Percentiles rank a stretch among this genome's conserved stretches.
Evolutionary conservation across 2,888 invertebrate genomes (phyloP).

Genomic region (Thysanoteuthis rhombus): DNA sequence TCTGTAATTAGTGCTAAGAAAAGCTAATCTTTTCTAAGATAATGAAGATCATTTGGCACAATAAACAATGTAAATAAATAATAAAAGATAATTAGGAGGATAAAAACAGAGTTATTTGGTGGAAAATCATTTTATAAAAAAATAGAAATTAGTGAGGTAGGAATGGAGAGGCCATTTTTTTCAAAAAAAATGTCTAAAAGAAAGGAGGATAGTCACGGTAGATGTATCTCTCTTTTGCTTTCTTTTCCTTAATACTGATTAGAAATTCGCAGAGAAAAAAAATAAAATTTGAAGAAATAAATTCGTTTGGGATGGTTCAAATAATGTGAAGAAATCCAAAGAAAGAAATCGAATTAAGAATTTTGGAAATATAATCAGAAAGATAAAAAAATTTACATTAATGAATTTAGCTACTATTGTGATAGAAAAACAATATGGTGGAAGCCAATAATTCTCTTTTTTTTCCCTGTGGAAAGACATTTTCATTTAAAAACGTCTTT

Average conservation of each 20-base stretch:
- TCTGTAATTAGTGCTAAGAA: neutral
- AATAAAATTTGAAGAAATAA: neutral
- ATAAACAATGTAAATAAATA: neutral
- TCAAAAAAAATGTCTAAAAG: neutral
- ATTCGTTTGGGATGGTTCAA: neutral
- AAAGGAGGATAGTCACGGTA: neutral
- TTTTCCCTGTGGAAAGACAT: neutral
- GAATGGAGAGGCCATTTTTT: neutral
- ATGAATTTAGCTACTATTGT: neutral
- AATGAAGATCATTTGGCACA: neutral
- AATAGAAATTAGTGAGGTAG: neutral
- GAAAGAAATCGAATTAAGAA: neutral
- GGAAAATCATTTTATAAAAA: neutral
- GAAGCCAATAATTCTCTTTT: neutral
- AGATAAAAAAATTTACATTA: neutral
- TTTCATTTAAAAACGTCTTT: neutral
- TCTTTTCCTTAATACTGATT: neutral
- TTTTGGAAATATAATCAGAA: neutral
- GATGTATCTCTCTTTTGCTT: neutral
- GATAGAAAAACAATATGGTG: neutral
- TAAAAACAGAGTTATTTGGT: neutral
- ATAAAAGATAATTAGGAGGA: neutral
- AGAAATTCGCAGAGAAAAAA: neutral
- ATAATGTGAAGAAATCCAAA: neutral
- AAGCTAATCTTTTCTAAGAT: neutral